phyloP scores from a whole-genome alignment of 2,888 invertebrate species.

The Halocaridina rubra region DNA sequence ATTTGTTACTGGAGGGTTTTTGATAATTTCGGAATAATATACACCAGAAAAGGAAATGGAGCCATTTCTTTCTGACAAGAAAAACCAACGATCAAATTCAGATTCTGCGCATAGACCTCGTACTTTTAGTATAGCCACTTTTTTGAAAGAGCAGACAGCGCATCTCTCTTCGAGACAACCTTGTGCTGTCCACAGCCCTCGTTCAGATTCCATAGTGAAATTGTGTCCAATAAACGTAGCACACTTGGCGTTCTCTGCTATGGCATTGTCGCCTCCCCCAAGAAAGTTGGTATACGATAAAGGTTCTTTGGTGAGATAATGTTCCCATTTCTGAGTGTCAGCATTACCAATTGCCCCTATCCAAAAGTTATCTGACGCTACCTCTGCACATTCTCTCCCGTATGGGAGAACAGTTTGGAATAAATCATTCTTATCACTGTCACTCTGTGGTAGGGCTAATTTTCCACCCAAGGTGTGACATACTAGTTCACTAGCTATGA shows the following conservation, averaged over 20 bases:
- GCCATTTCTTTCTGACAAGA: not conserved
- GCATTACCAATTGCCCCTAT: not conserved
- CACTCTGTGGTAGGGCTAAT: not conserved
- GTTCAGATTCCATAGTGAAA: not conserved
- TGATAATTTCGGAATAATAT: not conserved
- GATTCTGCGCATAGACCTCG: constrained; percentile 10
- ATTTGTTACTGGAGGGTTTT: not conserved
- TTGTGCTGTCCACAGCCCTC: not conserved
- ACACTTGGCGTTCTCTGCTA: no score
- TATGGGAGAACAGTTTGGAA: not conserved
- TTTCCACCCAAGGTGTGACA: constrained; percentile 20
- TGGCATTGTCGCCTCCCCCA: no score
- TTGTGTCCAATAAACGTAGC: not conserved
- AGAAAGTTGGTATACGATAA: not conserved
- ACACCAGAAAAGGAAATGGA: not conserved
- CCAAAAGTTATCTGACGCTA: not conserved
- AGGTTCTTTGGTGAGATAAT: not conserved
- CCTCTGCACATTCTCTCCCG: not conserved
- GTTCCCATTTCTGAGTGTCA: not conserved
- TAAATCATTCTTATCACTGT: not conserved
- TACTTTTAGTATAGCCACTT: not conserved
- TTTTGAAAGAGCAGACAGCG: not conserved
- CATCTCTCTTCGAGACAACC: not conserved
- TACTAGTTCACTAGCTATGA: not conserved
- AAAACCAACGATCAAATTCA: constrained; percentile 6